Base-by-base conservation (phyloP, 2,797 vertebrate species). In the Triplophysa yarkandensis region DNA sequence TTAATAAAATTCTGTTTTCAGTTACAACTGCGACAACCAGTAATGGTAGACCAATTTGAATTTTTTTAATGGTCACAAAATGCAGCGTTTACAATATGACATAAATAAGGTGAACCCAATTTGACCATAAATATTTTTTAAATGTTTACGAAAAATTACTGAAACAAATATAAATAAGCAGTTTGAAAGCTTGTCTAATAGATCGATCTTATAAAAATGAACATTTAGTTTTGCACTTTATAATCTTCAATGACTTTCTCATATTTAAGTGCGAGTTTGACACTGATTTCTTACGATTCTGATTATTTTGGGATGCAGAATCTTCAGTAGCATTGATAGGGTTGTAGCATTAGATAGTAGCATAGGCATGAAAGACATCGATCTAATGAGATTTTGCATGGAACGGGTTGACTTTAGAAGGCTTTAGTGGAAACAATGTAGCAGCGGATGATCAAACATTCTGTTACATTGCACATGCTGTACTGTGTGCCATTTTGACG, bases 321-420 rank as follows among this genome's bases (percentile, higher is more conserved):
- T 71, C 71, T 84, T 77, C n/a, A 79, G 79, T 90, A 87, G 87
- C 88, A 84, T 75, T 61, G 71, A 86, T 81, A 86, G 85, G 86
- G 81, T 77, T 85, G 88, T 91, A 91, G 89, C 89, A 84, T 88
- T 91, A 92, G 89, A 81, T 83, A 79, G 86, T 89, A 90, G 89
- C 87, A 87, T 88, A 78, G 62, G 86, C 90, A 90, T 90, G 90
- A 86, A 55, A 79, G 67, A 80, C 80, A 80, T 76, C 85, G 44
- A 82, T 75, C 77, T 80, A 65, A 84, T 86, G 85, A 88, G 78
- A 84, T 61, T 82, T 80, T 86, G 86, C 87, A 89, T 86, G 88
- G 48, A 89, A 82, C 77, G 82, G 34, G 41, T 70, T 32, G 48
- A 75, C 71, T 43, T 76, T 28, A 74, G n/a, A 43, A 32, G 71